Evolutionary conservation across 2,113 vertebrate species (phyloP), one percentile per base, ranked within the genome.

Genomic region (Vidua chalybeata): DNA sequence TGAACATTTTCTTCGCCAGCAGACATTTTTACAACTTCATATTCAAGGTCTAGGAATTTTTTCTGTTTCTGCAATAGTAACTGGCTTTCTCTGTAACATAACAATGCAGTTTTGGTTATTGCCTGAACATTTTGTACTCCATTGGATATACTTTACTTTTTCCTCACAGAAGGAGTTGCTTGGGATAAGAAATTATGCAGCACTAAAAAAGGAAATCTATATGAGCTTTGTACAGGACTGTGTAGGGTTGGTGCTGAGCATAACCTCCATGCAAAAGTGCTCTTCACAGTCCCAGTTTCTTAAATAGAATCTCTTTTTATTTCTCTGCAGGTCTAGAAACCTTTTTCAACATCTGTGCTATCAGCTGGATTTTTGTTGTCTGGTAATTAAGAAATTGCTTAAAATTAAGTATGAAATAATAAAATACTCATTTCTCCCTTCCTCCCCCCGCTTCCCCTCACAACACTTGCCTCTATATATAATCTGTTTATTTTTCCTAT

Each of bases 391-490:
- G 30, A 74, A 76, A 63, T n/a, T 31, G 14, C 30, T 90, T 63
- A 77, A 82, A 72, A 89, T 55, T 26, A 62, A 62, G 30, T 31
- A 33, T 8, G 85, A 89, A 93, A 26, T 11, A 82, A 67, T 13
- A 48, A 56, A 95, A 58, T 39, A 64, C 8, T 46, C 3, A 4
- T 64, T 75, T 75, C 8, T 67, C 39, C 10, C 20, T 7, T 3
- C 3, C 2, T 27, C 8, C 5, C 2, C 2, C 27, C 8, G 3
- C 9, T 68, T 24, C 23, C 10, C 10, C 61, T 69, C 20, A 43
- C 8, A 41, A 43, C 0, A 1, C 6, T 83, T 63, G 2, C 64
- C 59, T 41, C 16, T 71, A 7, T 27, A 72, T 27, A 75, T 24
- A 83, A 67, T 30, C 1, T 0, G 31, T 28, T 77, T 35, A n/a